Conservation (phyloP, 2,113 vertebrate genomes). For the Peromyscus leucopus region DNA sequence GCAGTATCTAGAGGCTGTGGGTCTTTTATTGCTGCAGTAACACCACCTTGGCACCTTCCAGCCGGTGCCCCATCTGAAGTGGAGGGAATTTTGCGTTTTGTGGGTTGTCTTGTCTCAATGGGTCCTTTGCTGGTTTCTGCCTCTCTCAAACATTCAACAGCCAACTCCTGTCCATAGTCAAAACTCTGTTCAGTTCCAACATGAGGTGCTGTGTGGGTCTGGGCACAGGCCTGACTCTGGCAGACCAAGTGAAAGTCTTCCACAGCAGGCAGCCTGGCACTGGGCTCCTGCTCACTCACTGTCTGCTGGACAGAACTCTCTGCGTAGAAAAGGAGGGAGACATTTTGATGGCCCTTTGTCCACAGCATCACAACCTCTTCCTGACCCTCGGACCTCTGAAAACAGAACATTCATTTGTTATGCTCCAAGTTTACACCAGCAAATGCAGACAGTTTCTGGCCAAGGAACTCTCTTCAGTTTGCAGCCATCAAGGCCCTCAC, state of each 20-base stretch:
- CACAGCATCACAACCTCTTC: neutral
- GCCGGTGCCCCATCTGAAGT: slow-evolving; percentile 52
- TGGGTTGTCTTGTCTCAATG: slow-evolving; percentile 53
- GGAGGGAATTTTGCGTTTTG: neutral
- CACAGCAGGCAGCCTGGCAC: neutral
- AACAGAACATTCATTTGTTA: slow-evolving; percentile 12
- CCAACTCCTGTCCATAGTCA: slow-evolving; percentile 59
- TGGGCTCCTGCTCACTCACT: slow-evolving; percentile 21
- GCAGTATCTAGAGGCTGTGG: slow-evolving; percentile 12
- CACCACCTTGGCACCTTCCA: slow-evolving; percentile 48
- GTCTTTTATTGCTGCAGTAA: slow-evolving; percentile 54
- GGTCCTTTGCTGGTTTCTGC: slow-evolving; percentile 65
- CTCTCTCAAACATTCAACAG: slow-evolving; percentile 71
- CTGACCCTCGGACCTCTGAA: neutral
- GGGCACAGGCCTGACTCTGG: neutral
- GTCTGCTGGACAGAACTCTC: slow-evolving; percentile 39
- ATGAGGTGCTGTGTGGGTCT: slow-evolving; percentile 54
- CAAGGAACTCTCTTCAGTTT: slow-evolving; percentile 36
- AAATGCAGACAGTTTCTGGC: neutral
- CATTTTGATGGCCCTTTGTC: neutral
- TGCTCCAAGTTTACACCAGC: neutral
- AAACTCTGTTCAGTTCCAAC: slow-evolving; percentile 67
- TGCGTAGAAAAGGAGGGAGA: neutral
- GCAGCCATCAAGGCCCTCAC: neutral
- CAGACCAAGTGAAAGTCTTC: neutral